These are phyloP conservation scores for Cyclina sinensis DNA, from an alignment of 1,140 invertebrate species.

Conservation along the genomic window DNA sequence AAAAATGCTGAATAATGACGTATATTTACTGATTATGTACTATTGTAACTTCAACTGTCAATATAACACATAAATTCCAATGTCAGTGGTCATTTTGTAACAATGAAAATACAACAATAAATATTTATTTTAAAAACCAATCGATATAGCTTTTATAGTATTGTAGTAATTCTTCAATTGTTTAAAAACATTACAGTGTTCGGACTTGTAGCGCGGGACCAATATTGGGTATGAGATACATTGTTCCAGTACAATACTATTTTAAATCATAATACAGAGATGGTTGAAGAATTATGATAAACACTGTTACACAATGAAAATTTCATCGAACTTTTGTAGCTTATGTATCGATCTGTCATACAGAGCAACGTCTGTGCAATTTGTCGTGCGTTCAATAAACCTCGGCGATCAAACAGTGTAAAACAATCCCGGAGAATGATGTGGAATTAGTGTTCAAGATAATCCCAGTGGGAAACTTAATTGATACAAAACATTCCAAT, in stretches of 20 bases:
- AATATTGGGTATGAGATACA: background rate
- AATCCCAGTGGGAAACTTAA: background rate
- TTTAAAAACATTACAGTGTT: background rate
- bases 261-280: background rate
- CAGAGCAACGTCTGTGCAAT: background rate
- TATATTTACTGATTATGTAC: background rate
- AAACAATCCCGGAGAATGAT: background rate
- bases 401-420: background rate
- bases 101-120: background rate
- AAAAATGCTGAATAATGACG: background rate
- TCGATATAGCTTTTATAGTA: background rate
- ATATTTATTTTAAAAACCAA: background rate
- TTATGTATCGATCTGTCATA: slow-evolving; percentile 17
- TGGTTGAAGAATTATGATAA: background rate
- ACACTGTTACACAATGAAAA: background rate
- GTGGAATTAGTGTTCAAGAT: background rate
- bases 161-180: background rate
- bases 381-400: slow-evolving; percentile 15
- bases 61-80: background rate
- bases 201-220: background rate
- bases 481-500: slow-evolving; percentile 1
- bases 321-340: background rate
- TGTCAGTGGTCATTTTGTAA: background rate
- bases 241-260: background rate
- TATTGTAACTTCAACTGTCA: background rate